These are phyloP conservation scores for Melanotaenia pygmaea DNA, from an alignment of 2,797 vertebrate genomes.

Conservation along the genomic window DNA sequence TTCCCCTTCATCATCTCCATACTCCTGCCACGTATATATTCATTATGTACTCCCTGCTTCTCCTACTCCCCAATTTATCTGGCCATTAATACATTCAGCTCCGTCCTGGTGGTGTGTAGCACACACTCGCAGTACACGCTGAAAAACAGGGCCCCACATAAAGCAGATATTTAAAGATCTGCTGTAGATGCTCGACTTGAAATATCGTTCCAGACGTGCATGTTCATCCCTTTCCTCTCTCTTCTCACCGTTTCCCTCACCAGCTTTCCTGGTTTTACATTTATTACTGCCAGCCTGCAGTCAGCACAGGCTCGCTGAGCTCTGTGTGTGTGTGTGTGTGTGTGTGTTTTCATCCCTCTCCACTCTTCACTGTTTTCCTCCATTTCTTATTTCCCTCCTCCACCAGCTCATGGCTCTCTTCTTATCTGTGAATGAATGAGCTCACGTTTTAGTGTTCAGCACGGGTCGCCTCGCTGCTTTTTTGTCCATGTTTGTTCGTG, in stretches of 20 bases:
- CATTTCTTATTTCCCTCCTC: constrained; percentile 45
- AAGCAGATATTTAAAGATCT: constrained; percentile 16
- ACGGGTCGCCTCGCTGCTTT: constrained; percentile 20
- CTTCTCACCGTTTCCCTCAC: constrained; percentile 54
- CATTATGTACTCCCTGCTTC: not conserved
- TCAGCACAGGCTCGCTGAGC: constrained; percentile 42
- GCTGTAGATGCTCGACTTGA: constrained; percentile 21
- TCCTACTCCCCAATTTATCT: constrained; percentile 18
- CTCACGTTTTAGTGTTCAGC: constrained; percentile 57
- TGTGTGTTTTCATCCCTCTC: constrained; percentile 32
- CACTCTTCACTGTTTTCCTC: constrained; percentile 41
- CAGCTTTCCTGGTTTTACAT: constrained; percentile 69
- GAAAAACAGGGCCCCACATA: constrained; percentile 25
- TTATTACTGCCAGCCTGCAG: constrained; percentile 71
- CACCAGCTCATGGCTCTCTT: constrained; percentile 53
- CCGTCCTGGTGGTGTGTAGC: constrained; percentile 13
- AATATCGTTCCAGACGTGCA: constrained; percentile 30
- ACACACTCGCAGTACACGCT: not conserved
- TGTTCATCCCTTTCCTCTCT: constrained; percentile 40
- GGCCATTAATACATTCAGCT: constrained; percentile 33
- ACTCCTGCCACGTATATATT: constrained; percentile 1
- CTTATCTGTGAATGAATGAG: constrained; percentile 69
- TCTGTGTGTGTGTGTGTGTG: constrained; percentile 17
- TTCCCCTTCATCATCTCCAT: constrained; percentile 15
- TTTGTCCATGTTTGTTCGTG: constrained; percentile 12